Percentiles rank a stretch among this genome's conserved stretches.
These are phyloP conservation scores for Carlito syrichta DNA, from an alignment of 2,113 vertebrate genomes.

Conservation along the genomic window DNA sequence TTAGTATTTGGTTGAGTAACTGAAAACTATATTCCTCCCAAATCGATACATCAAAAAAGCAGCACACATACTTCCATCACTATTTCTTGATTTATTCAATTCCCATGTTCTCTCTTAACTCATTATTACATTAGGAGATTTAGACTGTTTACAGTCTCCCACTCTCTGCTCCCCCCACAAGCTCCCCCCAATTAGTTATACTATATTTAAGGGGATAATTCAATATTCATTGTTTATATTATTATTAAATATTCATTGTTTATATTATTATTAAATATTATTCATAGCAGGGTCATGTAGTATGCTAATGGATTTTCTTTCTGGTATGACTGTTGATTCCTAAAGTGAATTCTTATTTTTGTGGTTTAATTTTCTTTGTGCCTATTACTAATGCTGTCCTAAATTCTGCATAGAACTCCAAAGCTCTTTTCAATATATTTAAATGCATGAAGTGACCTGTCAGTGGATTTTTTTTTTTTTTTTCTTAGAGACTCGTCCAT, in stretches of 20 bases:
- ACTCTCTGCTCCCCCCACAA: background rate
- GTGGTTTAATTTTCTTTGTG: background rate
- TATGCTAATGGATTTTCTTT: background rate
- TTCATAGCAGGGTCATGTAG: background rate
- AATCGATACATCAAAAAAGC: background rate
- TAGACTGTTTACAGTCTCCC: background rate
- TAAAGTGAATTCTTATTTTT: background rate
- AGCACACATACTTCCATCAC: background rate
- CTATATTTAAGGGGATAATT: background rate
- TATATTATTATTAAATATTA: background rate
- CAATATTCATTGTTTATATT: background rate
- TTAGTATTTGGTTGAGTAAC: background rate
- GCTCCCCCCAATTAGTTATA: background rate
- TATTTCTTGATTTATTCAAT: background rate
- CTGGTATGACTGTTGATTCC: background rate
- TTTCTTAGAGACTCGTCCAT: background rate
- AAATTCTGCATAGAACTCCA: background rate
- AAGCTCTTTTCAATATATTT: background rate
- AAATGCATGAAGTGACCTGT: background rate
- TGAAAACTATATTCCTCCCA: background rate
- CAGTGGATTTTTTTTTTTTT: background rate
- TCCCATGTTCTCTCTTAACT: background rate
- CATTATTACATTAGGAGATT: background rate
- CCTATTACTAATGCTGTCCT: background rate
- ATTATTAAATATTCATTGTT: too few species aligned